Percentiles rank a stretch among this genome's conserved stretches.
Evolutionary conservation across 1,140 invertebrate genomes (phyloP).

Genomic region (Monochamus saltuarius): DNA sequence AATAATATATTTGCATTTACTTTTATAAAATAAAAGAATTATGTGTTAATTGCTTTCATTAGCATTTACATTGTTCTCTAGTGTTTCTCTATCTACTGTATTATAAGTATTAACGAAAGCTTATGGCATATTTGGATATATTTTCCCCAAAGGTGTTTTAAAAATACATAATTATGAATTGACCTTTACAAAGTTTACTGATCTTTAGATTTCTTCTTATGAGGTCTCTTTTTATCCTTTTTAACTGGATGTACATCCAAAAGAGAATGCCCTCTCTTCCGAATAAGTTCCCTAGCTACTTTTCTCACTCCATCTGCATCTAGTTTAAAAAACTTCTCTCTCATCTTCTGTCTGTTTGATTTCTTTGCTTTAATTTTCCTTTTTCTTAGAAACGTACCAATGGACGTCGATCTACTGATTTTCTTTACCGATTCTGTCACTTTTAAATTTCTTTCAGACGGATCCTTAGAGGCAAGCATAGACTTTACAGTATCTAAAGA

Average conservation of each 20-base stretch:
- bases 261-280: constrained; percentile 19
- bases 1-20: constrained; percentile 1
- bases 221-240: background rate
- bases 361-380: constrained; percentile 7
- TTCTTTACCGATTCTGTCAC: background rate
- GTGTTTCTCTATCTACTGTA: too few species aligned
- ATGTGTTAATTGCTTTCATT: too few species aligned
- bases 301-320: constrained; percentile 17
- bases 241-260: constrained; percentile 11
- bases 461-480: background rate
- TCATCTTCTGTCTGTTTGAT: too few species aligned
- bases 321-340: background rate
- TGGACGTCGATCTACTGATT: background rate
- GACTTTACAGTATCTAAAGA: constrained; percentile 19
- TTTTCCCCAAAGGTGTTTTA: background rate
- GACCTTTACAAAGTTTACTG: background rate
- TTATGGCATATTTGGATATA: background rate
- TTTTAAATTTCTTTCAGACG: background rate
- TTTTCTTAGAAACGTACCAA: constrained; percentile 13
- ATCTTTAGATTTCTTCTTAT: constrained; percentile 10
- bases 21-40: background rate
- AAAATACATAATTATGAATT: too few species aligned
- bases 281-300: constrained; percentile 26
- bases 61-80: too few species aligned
- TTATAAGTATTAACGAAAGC: too few species aligned